Percentiles rank a stretch among this genome's conserved stretches.
Evolutionary conservation across 1,140 invertebrate genomes (phyloP).

Genomic region (Drosophila ananassae): DNA sequence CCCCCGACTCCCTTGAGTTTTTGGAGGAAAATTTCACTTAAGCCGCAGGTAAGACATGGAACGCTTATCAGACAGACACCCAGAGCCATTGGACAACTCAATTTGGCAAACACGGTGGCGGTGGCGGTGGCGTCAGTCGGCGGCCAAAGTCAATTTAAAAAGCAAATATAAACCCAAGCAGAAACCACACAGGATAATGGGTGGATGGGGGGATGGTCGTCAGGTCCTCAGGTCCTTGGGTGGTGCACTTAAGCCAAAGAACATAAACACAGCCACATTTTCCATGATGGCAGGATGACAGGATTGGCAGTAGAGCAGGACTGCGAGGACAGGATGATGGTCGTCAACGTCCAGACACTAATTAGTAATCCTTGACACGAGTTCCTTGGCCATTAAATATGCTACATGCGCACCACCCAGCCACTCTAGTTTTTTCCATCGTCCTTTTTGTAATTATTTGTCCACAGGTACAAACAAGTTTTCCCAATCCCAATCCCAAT

Average conservation of each 20-base stretch:
- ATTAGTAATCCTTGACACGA: constrained; percentile 82
- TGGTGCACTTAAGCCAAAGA: constrained; percentile 63
- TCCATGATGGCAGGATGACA: not conserved
- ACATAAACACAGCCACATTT: constrained; percentile 45
- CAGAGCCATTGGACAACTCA: constrained; percentile 57
- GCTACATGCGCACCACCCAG: constrained; percentile 56
- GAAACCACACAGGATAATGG: not conserved
- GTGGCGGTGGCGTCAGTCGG: not conserved
- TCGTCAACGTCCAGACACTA: constrained; percentile 79
- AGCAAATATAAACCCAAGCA: constrained; percentile 59
- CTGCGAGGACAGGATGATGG: constrained; percentile 20
- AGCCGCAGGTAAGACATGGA: constrained; percentile 68
- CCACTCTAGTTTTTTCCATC: constrained; percentile 13
- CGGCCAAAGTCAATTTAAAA: constrained; percentile 77
- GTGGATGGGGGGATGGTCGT: not conserved
- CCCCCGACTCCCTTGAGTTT: constrained; percentile 1
- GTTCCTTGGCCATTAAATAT: constrained; percentile 77
- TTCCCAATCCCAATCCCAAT: constrained; percentile 36
- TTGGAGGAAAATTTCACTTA: constrained; percentile 64
- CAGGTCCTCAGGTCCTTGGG: too few relatives aligned
- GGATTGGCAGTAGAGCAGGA: not conserved
- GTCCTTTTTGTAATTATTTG: constrained; percentile 71
- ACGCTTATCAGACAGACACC: constrained; percentile 60
- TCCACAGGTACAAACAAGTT: constrained; percentile 73
- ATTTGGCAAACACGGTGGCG: constrained; percentile 45